Conservation (phyloP, 2,888 invertebrate genomes). For the Calameuta idolon region DNA sequence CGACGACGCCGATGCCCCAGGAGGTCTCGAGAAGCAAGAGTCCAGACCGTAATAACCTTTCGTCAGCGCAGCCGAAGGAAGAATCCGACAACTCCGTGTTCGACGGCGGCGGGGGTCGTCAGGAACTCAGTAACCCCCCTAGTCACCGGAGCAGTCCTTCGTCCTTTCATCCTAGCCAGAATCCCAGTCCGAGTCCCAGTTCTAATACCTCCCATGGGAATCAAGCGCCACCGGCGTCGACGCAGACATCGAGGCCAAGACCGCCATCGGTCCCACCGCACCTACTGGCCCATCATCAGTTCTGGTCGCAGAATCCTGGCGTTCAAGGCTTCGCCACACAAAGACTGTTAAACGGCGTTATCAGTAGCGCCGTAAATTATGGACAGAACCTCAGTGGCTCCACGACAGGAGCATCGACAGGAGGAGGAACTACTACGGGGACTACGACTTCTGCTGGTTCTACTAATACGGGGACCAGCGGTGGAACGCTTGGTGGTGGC, state of each 20-base stretch:
- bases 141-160: constrained; percentile 58
- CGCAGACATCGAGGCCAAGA: constrained; percentile 54
- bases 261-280: constrained; percentile 70
- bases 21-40: constrained; percentile 53
- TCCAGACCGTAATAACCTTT: constrained; percentile 51
- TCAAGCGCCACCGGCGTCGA: constrained; percentile 42
- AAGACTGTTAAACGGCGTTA: constrained; percentile 63
- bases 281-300: constrained; percentile 68
- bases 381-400: constrained; percentile 54
- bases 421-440: constrained; percentile 9
- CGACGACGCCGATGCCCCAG: constrained; percentile 60
- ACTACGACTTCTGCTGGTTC: constrained; percentile 31
- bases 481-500: constrained; percentile 19
- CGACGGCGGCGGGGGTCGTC: constrained; percentile 66
- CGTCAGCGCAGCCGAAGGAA: constrained; percentile 61
- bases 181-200: constrained; percentile 56
- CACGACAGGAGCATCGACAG: constrained; percentile 15
- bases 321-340: constrained; percentile 63
- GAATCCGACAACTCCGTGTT: constrained; percentile 71
- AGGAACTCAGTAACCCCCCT: constrained; percentile 31
- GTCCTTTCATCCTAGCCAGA: constrained; percentile 56
- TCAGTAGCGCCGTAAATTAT: constrained; percentile 61
- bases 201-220: constrained; percentile 42
- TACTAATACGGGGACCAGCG: constrained; percentile 27
- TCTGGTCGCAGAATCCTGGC: constrained; percentile 61